Conservation (phyloP, 1,140 invertebrate species). For the Drosophila truncata region DNA sequence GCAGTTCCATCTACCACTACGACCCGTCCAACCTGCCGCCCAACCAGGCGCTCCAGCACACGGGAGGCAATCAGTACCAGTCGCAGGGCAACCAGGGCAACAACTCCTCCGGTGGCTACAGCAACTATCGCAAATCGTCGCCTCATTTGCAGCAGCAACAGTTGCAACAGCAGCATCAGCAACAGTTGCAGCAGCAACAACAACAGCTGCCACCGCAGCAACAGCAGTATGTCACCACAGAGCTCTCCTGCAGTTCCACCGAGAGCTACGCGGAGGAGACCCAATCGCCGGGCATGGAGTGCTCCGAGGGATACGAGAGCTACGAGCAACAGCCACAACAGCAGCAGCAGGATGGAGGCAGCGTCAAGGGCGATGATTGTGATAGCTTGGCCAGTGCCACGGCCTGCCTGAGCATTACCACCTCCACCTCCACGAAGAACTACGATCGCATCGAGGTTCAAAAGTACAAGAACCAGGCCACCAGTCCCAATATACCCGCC, state of each 20-base stretch:
- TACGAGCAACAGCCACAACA: constrained; percentile 46
- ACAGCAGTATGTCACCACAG: constrained; percentile 57
- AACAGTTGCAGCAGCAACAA: constrained; percentile 21
- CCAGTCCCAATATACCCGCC: constrained; percentile 84
- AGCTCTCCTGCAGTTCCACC: constrained; percentile 71
- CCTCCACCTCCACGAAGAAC: constrained; percentile 79
- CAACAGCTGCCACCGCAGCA: constrained; percentile 48
- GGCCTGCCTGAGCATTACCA: constrained; percentile 80
- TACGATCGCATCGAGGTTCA: constrained; percentile 84
- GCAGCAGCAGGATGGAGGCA: constrained; percentile 30
- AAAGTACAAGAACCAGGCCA: constrained; percentile 85
- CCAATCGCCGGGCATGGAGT: constrained; percentile 68
- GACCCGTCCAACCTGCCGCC: constrained; percentile 90
- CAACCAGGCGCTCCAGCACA: constrained; percentile 78
- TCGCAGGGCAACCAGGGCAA: constrained; percentile 51
- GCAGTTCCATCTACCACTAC: constrained; percentile 89
- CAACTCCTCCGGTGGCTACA: constrained; percentile 69
- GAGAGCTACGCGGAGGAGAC: constrained; percentile 73
- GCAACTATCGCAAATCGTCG: constrained; percentile 64
- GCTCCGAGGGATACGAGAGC: constrained; percentile 64
- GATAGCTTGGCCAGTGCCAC: constrained; percentile 78
- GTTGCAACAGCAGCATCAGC: constrained; percentile 35
- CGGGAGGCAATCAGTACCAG: constrained; percentile 63
- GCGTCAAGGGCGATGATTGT: constrained; percentile 66
- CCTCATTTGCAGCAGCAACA: constrained; percentile 58